Evolutionary conservation across 2,797 vertebrate genomes (phyloP).

Genomic region (Coregonus sp.): DNA sequence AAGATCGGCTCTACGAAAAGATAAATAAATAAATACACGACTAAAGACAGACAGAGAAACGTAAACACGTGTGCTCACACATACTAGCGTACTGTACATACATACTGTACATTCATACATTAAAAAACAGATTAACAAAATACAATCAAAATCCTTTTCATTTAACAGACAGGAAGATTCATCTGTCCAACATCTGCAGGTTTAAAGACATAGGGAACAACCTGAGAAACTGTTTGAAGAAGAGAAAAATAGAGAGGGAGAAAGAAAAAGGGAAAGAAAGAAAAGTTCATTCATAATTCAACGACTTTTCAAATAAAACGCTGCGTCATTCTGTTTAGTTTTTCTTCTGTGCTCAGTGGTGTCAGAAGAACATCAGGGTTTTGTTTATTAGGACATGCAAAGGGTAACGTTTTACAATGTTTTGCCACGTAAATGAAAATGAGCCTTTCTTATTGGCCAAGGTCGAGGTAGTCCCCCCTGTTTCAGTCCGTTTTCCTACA

Average conservation of each 20-base stretch:
- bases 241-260: neutral
- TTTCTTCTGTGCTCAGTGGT: neutral
- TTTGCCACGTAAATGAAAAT: no score
- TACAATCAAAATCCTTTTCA: neutral
- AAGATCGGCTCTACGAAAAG: conserved; percentile 31
- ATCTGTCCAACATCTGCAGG: conserved; percentile 21
- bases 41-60: conserved; percentile 18
- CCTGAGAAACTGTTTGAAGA: conserved; percentile 59
- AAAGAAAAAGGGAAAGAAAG: neutral
- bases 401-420: neutral
- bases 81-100: neutral
- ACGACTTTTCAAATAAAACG: neutral
- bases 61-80: neutral
- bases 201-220: conserved; percentile 68
- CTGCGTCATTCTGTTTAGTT: neutral
- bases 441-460: no score
- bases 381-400: neutral
- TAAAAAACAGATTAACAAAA: neutral
- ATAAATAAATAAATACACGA: conserved; percentile 34
- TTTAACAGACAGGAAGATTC: conserved; percentile 9
- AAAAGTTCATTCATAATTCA: neutral
- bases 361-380: neutral
- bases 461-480: neutral
- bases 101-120: neutral
- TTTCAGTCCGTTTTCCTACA: neutral